phyloP scores from a whole-genome alignment of 2,113 vertebrate species.

The Pelodiscus sinensis region DNA sequence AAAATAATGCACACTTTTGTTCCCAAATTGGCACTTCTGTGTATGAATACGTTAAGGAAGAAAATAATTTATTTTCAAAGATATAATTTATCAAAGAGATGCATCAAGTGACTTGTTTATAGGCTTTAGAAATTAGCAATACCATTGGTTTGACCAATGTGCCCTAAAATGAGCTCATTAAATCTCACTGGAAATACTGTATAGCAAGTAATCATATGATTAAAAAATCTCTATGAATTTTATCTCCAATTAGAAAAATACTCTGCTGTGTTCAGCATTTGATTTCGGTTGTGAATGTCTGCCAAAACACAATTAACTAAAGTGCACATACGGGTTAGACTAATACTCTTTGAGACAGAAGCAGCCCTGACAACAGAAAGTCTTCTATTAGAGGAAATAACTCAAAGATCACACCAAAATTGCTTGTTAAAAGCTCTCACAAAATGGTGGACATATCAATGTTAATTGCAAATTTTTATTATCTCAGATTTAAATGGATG shows the following conservation, averaged over 20 bases:
- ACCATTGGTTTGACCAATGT: slow-evolving; percentile 19
- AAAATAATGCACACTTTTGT: slow-evolving; percentile 7
- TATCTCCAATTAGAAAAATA: slow-evolving; percentile 54
- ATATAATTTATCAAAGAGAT: slow-evolving; percentile 27
- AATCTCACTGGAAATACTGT: slow-evolving; percentile 25
- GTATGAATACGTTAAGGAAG: neutral
- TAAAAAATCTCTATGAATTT: slow-evolving; percentile 33
- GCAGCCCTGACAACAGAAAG: slow-evolving; percentile 51
- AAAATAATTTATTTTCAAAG: neutral
- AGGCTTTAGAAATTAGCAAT: slow-evolving; percentile 23
- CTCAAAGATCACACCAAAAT: slow-evolving; percentile 57
- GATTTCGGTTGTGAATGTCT: slow-evolving; percentile 45
- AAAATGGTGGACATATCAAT: slow-evolving; percentile 19
- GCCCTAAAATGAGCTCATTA: slow-evolving; percentile 39
- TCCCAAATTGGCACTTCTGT: slow-evolving; percentile 12
- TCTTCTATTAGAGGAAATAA: slow-evolving; percentile 60
- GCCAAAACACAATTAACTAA: slow-evolving; percentile 61
- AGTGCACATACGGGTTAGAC: slow-evolving; percentile 7
- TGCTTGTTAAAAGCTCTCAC: slow-evolving; percentile 55
- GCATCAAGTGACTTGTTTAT: slow-evolving; percentile 5
- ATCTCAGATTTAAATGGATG: slow-evolving; percentile 37
- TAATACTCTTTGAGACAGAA: slow-evolving; percentile 53
- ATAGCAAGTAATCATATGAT: slow-evolving; percentile 37
- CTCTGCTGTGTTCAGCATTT: neutral
- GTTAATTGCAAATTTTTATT: slow-evolving; percentile 50